Percentiles rank a stretch among this genome's conserved stretches.
phyloP scores from a whole-genome alignment of 1,140 invertebrate genomes.

The Neodiprion virginianus region DNA sequence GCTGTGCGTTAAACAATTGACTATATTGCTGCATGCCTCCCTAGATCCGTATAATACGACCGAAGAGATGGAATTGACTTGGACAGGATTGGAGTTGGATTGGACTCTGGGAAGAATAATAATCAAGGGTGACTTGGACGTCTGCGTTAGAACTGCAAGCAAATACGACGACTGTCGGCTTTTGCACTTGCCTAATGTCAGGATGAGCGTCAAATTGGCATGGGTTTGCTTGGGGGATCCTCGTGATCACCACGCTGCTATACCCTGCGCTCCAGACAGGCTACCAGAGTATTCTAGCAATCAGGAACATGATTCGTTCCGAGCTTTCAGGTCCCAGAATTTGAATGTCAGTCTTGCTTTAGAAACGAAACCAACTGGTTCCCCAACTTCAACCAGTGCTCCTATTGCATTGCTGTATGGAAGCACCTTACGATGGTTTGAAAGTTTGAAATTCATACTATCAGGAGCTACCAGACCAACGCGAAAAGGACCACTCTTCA shows the following conservation, averaged over 20 bases:
- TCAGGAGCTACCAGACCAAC: conserved; percentile 95
- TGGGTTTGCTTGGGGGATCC: conserved; percentile 94
- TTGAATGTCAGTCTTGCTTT: conserved; percentile 87
- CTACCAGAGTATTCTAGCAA: conserved; percentile 97
- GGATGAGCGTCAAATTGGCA: conserved; percentile 83
- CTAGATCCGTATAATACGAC: conserved; percentile 98
- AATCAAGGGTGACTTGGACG: conserved; percentile 66
- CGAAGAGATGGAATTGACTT: conserved; percentile 97
- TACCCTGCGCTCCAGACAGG: conserved; percentile 95
- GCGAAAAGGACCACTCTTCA: conserved; percentile 86
- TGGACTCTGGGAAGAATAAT: conserved; percentile 88
- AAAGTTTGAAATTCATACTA: conserved; percentile 95
- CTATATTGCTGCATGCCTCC: conserved; percentile 90
- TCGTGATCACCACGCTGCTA: conserved; percentile 95
- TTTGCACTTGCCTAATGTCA: conserved; percentile 89
- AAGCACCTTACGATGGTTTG: conserved; percentile 93
- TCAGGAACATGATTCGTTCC: conserved; percentile 86
- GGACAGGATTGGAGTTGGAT: conserved; percentile 90
- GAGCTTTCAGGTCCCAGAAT: conserved; percentile 94
- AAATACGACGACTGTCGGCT: conserved; percentile 98
- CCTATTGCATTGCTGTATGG: conserved; percentile 88
- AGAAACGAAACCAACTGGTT: conserved; percentile 80
- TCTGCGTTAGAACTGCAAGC: conserved; percentile 94
- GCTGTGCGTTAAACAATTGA: conserved; percentile 84
- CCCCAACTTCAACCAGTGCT: conserved; percentile 68